Percentiles rank a stretch among this genome's conserved stretches.
These are phyloP conservation scores for Cotesia glomerata DNA, from an alignment of 1,140 invertebrate species.

Conservation along the genomic window DNA sequence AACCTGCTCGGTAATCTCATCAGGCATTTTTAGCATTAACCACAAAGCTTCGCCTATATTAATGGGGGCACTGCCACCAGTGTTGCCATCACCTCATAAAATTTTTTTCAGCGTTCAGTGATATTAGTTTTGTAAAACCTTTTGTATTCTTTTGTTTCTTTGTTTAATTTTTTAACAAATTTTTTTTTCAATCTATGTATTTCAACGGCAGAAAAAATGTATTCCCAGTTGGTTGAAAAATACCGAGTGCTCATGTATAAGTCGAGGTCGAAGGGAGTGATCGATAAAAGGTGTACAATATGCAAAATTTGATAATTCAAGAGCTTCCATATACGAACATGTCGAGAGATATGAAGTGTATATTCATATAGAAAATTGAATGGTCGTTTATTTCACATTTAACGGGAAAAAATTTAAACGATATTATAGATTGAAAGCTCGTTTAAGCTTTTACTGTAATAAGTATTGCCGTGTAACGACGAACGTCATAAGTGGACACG, in stretches of 20 bases:
- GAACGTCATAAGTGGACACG: conserved; percentile 8
- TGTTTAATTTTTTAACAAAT: background rate
- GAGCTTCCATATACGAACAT: background rate
- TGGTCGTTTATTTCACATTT: background rate
- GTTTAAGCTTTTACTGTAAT: conserved; percentile 27
- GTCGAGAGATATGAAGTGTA: conserved; percentile 1
- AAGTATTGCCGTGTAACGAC: background rate
- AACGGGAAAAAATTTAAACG: conserved; percentile 13
- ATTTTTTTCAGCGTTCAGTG: no score
- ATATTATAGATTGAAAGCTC: conserved; percentile 16
- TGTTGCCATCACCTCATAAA: no score
- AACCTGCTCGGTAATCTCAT: no score
- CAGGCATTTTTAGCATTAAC: no score
- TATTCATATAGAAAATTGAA: background rate
- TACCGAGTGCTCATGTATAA: conserved; percentile 14
- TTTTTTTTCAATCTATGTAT: no score
- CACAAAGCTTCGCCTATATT: no score
- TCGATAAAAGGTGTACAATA: conserved; percentile 16
- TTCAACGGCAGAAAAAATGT: background rate
- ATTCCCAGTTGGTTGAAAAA: conserved; percentile 1
- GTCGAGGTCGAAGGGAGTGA: conserved; percentile 18
- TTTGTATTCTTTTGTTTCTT: no score
- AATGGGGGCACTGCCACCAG: no score
- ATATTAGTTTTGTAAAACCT: no score
- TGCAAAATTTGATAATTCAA: background rate